A percentile compares a stretch with the other conserved stretches of the same genome.
phyloP scores from a whole-genome alignment of 2,888 invertebrate species.

The Abrostola tripartita region DNA sequence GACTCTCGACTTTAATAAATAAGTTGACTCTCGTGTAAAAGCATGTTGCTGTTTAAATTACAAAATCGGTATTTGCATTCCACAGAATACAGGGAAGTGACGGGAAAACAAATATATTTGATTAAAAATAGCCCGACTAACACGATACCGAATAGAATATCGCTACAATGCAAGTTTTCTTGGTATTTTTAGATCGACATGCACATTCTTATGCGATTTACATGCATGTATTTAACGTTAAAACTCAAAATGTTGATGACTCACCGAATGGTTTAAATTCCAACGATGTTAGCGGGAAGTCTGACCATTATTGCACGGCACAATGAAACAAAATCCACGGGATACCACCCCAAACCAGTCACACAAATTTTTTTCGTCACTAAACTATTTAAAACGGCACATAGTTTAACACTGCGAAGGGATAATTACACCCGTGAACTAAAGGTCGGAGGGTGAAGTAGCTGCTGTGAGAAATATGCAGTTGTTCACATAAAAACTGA shows the following conservation, averaged over 20 bases:
- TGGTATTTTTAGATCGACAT: constrained; percentile 61
- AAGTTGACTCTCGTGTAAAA: constrained; percentile 9
- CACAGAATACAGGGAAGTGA: constrained; percentile 57
- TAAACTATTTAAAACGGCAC: constrained; percentile 73
- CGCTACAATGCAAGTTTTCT: constrained; percentile 56
- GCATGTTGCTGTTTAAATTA: constrained; percentile 32
- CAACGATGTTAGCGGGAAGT: constrained; percentile 84
- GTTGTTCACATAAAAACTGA: constrained; percentile 82
- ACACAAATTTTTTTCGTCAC: constrained; percentile 75
- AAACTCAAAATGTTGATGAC: constrained; percentile 79
- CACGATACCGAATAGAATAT: constrained; percentile 55
- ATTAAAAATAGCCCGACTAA: constrained; percentile 66
- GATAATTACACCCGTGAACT: constrained; percentile 66
- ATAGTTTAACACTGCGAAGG: constrained; percentile 66
- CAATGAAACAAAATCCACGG: constrained; percentile 78
- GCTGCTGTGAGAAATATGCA: constrained; percentile 77
- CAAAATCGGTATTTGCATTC: constrained; percentile 58
- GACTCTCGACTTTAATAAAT: neutral
- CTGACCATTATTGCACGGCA: constrained; percentile 81
- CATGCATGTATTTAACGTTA: constrained; percentile 56
- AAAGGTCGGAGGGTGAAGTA: constrained; percentile 67
- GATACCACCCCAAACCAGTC: constrained; percentile 80
- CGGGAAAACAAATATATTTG: constrained; percentile 56
- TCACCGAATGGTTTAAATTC: constrained; percentile 87
- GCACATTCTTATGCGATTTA: constrained; percentile 45